phyloP scores from a whole-genome alignment of 2,797 vertebrate species.

The Scarus forsteni region DNA sequence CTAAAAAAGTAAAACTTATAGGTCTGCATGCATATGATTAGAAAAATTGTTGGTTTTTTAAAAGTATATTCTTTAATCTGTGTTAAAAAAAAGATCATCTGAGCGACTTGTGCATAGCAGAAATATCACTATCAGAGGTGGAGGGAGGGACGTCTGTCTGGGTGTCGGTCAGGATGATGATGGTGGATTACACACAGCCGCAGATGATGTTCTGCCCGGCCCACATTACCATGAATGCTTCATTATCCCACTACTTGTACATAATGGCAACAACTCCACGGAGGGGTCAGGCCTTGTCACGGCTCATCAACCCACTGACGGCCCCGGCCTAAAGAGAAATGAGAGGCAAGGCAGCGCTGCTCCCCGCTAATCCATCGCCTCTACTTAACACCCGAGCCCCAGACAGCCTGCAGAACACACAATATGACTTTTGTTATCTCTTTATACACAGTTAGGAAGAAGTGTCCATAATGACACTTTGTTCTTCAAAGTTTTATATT shows the following conservation, averaged over 20 bases:
- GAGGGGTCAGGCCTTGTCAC: constrained; percentile 86
- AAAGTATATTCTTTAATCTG: constrained; percentile 6
- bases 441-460: constrained; percentile 45
- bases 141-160: constrained; percentile 35
- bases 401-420: constrained; percentile 63
- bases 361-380: constrained; percentile 86
- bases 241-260: constrained; percentile 89
- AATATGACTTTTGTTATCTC: constrained; percentile 61
- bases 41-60: constrained; percentile 4
- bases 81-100: constrained; percentile 20
- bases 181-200: constrained; percentile 73
- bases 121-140: constrained; percentile 13
- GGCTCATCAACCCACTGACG: constrained; percentile 88
- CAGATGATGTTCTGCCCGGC: constrained; percentile 77
- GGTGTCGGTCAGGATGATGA: constrained; percentile 63
- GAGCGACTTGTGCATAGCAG: constrained; percentile 39
- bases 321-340: constrained; percentile 82
- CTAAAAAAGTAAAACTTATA: neutral
- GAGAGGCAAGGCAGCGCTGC: constrained; percentile 75
- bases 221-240: constrained; percentile 89
- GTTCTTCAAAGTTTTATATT: constrained; percentile 27
- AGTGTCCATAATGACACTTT: constrained; percentile 6
- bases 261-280: constrained; percentile 88
- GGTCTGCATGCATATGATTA: neutral
- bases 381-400: constrained; percentile 79